These are phyloP conservation scores for Pararge aegeria DNA, from an alignment of 1,140 invertebrate species.

Conservation along the genomic window DNA sequence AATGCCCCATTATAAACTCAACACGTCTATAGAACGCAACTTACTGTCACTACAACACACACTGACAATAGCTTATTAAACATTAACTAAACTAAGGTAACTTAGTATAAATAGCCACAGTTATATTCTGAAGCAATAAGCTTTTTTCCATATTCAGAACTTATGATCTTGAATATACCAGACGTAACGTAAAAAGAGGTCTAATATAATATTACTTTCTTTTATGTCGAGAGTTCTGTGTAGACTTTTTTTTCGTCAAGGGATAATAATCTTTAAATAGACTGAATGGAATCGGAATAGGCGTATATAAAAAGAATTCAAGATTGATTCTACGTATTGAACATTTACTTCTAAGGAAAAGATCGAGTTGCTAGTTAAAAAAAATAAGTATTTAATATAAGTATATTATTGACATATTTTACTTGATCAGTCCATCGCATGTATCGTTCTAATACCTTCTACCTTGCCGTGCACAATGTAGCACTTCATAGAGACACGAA, in stretches of 20 bases:
- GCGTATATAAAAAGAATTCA: neutral
- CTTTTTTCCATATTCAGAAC: slow-evolving; percentile 2
- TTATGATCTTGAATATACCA: slow-evolving; percentile 3
- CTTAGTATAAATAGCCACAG: neutral
- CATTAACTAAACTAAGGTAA: too few species aligned
- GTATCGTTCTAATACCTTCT: too few species aligned
- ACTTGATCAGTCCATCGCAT: too few species aligned
- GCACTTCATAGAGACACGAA: too few species aligned
- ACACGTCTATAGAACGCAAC: too few species aligned
- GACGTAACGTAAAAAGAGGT: slow-evolving; percentile 8
- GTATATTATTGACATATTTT: too few species aligned
- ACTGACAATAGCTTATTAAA: too few species aligned
- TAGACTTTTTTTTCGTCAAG: slow-evolving; percentile 3
- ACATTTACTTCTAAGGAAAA: neutral
- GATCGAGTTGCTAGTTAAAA: neutral
- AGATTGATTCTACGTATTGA: neutral
- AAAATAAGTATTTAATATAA: too few species aligned
- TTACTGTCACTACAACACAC: too few species aligned
- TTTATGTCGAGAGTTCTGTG: slow-evolving; percentile 14
- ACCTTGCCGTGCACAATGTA: too few species aligned
- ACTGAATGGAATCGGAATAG: slow-evolving; percentile 1
- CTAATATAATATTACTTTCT: slow-evolving; percentile 22
- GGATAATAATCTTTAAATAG: slow-evolving; percentile 15
- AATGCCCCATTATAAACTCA: too few species aligned
- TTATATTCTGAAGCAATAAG: neutral